Percentiles rank a stretch among this genome's conserved stretches.
Evolutionary conservation across 2,888 invertebrate genomes (phyloP).

Genomic region (Chrysopilus asiliformis): DNA sequence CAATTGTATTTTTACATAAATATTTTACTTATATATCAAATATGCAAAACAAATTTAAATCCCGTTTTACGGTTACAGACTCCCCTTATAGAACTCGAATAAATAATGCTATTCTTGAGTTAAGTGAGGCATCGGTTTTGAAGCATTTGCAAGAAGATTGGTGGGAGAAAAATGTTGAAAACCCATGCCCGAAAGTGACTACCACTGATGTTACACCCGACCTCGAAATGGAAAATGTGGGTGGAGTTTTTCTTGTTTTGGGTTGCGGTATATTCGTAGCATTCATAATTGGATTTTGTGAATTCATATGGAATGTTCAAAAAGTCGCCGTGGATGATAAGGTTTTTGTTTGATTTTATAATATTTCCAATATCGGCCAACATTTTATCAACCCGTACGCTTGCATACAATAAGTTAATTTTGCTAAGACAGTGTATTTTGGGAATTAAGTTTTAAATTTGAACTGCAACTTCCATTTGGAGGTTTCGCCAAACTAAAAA

Average conservation of each 20-base stretch:
- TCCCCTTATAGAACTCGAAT: slow-evolving; percentile 65
- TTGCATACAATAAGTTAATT: too few species aligned
- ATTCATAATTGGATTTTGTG: slow-evolving; percentile 54
- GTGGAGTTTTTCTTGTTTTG: slow-evolving; percentile 73
- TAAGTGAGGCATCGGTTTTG: slow-evolving; percentile 79
- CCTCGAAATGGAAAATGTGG: slow-evolving; percentile 46
- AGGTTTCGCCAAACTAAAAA: too few species aligned
- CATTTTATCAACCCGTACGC: too few species aligned
- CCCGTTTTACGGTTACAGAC: slow-evolving; percentile 37
- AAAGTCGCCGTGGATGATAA: slow-evolving; percentile 57
- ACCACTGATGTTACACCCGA: background rate
- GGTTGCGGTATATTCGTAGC: slow-evolving; percentile 53
- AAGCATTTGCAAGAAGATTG: slow-evolving; percentile 74
- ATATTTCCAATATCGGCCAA: too few species aligned
- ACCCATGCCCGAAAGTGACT: slow-evolving; percentile 1
- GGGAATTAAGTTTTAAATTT: too few species aligned
- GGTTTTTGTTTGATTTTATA: slow-evolving; percentile 32
- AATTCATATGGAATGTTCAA: slow-evolving; percentile 66
- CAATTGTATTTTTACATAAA: too few species aligned
- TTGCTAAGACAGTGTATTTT: too few species aligned
- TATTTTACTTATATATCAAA: background rate
- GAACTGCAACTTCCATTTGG: too few species aligned
- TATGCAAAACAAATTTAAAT: background rate
- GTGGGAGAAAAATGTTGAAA: slow-evolving; percentile 61
- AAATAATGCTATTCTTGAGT: slow-evolving; percentile 73